Conservation (phyloP, 2,113 vertebrate species). For the Diglossa brunneiventris region DNA sequence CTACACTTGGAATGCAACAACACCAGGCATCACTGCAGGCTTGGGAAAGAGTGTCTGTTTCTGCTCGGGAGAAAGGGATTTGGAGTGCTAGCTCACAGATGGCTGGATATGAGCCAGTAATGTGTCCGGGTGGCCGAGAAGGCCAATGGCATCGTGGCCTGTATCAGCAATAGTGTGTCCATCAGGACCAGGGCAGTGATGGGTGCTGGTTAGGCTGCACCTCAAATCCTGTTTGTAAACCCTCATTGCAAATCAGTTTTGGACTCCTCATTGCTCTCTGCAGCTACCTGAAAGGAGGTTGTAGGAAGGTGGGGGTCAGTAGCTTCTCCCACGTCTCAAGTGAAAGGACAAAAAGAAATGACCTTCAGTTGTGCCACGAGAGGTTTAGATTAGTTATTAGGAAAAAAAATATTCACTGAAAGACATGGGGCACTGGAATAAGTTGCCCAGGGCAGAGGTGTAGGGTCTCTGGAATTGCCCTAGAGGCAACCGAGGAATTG, state of each 20-base stretch:
- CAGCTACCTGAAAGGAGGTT: neutral
- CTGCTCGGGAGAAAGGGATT: neutral
- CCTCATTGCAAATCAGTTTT: neutral
- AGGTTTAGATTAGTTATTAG: neutral
- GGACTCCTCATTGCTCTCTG: neutral
- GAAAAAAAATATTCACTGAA: neutral
- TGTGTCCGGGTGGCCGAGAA: too few relatives aligned
- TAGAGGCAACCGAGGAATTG: neutral
- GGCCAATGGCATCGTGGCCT: neutral
- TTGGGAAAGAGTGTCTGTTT: neutral
- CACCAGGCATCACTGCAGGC: neutral
- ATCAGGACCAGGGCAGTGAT: neutral
- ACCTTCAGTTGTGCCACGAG: accelerated
- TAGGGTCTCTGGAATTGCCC: neutral
- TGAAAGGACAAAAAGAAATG: neutral
- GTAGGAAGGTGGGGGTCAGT: too few relatives aligned
- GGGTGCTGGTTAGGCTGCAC: neutral
- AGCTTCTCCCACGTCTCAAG: neutral
- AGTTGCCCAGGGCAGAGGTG: too few relatives aligned
- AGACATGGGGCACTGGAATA: neutral
- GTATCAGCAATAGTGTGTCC: neutral
- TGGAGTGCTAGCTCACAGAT: neutral
- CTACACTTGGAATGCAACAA: neutral
- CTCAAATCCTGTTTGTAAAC: neutral
- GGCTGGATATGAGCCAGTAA: neutral